A percentile compares a stretch with the other conserved stretches of the same genome.
Conservation (phyloP, 2,888 invertebrate species). For the Andrena camellia region DNA sequence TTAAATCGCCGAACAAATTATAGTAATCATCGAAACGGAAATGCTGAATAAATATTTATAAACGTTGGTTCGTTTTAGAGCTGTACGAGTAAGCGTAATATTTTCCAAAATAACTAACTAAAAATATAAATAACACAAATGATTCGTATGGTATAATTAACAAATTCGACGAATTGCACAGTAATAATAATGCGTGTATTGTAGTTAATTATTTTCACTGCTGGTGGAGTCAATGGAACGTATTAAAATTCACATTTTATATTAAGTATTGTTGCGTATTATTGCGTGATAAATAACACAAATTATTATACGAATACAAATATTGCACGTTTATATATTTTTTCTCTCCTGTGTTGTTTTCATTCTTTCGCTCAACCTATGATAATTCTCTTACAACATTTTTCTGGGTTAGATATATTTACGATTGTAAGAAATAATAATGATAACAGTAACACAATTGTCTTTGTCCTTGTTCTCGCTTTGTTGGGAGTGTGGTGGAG, state of each 20-base stretch:
- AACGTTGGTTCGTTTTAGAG: background rate
- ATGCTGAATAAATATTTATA: background rate
- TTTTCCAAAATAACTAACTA: background rate
- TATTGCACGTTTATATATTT: background rate
- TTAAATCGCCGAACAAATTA: background rate
- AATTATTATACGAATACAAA: background rate
- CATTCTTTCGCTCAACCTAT: background rate
- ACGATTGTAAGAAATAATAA: background rate
- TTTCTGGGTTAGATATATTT: background rate
- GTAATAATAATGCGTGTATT: too few relatives aligned
- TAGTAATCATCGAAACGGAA: background rate
- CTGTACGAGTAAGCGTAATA: background rate
- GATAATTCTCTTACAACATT: background rate
- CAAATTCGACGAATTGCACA: too few relatives aligned
- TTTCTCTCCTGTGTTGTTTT: background rate
- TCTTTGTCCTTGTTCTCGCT: background rate
- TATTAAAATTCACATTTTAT: background rate
- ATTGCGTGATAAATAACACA: conserved; percentile 7
- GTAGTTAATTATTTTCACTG: background rate
- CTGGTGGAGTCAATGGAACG: background rate
- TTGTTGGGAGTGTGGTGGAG: background rate
- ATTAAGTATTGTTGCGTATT: background rate
- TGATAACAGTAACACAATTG: background rate
- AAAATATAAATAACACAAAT: background rate
- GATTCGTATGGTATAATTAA: too few relatives aligned